These are phyloP conservation scores for Plagiodera versicolora DNA, from an alignment of 2,888 invertebrate species.

Conservation along the genomic window DNA sequence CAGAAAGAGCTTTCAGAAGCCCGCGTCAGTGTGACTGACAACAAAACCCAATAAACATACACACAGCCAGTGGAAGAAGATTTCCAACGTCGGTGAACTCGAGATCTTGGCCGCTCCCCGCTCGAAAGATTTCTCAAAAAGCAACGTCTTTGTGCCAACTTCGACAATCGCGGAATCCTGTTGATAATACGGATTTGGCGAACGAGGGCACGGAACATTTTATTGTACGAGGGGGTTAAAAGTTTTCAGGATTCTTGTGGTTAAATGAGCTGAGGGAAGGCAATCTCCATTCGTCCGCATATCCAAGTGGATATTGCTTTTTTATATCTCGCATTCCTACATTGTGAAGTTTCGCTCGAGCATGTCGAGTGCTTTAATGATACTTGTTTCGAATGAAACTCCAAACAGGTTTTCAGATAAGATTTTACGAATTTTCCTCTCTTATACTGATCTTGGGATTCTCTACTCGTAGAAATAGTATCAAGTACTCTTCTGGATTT, in stretches of 20 bases:
- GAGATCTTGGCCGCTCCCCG: background rate
- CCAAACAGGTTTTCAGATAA: background rate
- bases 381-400: background rate
- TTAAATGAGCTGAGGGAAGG: slow-evolving; percentile 16
- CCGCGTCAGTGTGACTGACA: background rate
- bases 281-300: slow-evolving; percentile 14
- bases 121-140: background rate
- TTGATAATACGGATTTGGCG: background rate
- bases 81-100: background rate
- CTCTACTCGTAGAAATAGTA: too few relatives aligned
- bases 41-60: background rate
- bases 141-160: background rate
- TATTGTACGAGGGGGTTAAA: slow-evolving; percentile 8
- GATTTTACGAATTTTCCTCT: background rate
- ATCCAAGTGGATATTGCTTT: slow-evolving; percentile 12
- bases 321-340: slow-evolving; percentile 7
- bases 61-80: background rate
- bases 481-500: too few relatives aligned
- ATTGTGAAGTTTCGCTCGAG: slow-evolving; percentile 11
- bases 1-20: too few relatives aligned
- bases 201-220: slow-evolving; percentile 10
- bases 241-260: slow-evolving; percentile 17
- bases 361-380: slow-evolving; percentile 9
- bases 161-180: background rate
- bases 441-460: background rate